Percentiles rank a stretch among this genome's conserved stretches.
Conservation (phyloP, 2,888 invertebrate species). For the Epinotia demarniana region DNA sequence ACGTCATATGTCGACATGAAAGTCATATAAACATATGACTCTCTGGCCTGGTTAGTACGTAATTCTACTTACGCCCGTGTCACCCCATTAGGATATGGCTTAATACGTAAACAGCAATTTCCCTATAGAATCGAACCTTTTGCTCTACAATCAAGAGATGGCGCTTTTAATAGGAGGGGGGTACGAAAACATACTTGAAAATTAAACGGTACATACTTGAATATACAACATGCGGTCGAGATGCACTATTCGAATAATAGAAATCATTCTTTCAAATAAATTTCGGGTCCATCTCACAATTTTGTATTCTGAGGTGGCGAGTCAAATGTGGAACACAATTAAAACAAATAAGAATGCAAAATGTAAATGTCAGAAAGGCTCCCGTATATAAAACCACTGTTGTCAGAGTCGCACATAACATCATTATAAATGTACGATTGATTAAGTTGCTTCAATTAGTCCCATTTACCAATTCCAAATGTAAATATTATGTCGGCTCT, state of each 20-base stretch:
- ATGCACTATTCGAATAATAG: background rate
- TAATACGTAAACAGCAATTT: background rate
- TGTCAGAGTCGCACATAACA: no score
- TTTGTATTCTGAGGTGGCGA: no score
- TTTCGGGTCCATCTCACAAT: background rate
- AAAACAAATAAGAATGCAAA: no score
- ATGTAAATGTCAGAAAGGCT: no score
- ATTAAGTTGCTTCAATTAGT: no score
- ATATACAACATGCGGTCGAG: background rate
- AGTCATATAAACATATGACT: background rate
- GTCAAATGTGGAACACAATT: no score
- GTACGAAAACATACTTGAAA: slow-evolving; percentile 25
- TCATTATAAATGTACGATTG: no score
- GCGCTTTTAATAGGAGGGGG: background rate
- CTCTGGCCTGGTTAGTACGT: background rate
- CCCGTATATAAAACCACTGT: no score
- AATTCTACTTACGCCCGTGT: background rate
- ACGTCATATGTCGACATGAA: background rate
- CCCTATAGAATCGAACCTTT: slow-evolving; percentile 19
- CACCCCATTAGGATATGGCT: background rate
- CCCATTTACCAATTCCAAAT: no score
- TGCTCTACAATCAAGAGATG: slow-evolving; percentile 25
- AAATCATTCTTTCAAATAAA: background rate
- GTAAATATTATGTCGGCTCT: no score
- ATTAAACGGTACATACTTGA: background rate